Percentiles rank a stretch among this genome's conserved stretches.
Conservation (phyloP, 2,797 vertebrate genomes). For the Graptemys geographica region DNA sequence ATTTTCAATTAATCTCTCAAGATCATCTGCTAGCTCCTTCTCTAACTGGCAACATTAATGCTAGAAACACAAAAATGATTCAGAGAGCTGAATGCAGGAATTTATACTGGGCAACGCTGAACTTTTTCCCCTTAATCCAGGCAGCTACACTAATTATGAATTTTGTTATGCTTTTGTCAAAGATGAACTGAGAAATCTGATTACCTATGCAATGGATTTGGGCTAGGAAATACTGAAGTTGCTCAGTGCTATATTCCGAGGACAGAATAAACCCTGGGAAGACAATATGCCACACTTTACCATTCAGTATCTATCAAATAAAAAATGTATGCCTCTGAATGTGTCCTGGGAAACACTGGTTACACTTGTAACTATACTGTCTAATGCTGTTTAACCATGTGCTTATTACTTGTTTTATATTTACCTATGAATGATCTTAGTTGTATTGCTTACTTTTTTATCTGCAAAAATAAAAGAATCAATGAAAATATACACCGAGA, state of each 20-base stretch:
- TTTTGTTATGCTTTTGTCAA: not conserved
- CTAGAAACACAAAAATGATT: not conserved
- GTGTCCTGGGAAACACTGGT: not conserved
- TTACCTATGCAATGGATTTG: not conserved
- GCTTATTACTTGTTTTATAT: not conserved
- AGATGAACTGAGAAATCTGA: not conserved
- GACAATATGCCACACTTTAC: not conserved
- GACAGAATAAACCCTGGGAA: not conserved
- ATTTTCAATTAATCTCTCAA: not conserved
- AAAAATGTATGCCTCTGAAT: not conserved
- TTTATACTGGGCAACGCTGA: not conserved
- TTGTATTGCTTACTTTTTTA: not conserved
- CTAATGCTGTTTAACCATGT: not conserved
- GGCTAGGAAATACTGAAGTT: not conserved
- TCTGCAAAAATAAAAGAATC: not conserved
- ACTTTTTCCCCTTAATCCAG: not conserved
- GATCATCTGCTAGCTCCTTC: not conserved
- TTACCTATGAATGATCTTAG: not conserved
- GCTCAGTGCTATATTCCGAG: not conserved
- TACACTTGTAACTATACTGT: not conserved
- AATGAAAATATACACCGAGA: not conserved
- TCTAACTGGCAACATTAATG: not conserved
- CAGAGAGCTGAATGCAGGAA: rapidly evolving
- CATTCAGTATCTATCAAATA: not conserved
- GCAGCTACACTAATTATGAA: not conserved